Evolutionary conservation across 2,113 vertebrate genomes (phyloP).

Genomic region (Probosciger aterrimus): DNA sequence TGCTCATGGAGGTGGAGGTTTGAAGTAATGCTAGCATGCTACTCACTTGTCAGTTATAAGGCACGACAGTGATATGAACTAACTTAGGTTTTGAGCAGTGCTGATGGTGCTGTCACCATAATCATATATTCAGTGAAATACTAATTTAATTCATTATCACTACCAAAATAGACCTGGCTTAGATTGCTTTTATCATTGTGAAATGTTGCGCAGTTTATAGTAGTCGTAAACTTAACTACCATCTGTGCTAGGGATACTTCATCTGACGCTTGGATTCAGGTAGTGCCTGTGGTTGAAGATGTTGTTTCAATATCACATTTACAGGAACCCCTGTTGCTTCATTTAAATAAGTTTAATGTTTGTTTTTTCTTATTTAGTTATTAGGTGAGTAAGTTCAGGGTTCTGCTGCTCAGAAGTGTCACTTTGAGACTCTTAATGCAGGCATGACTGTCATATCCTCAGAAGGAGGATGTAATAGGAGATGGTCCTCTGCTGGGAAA

Average conservation of each 20-base stretch:
- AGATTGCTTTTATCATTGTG: neutral
- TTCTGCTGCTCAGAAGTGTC: neutral
- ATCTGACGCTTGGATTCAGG: neutral
- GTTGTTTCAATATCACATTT: neutral
- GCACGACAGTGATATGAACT: neutral
- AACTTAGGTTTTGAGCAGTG: neutral
- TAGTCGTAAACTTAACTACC: neutral
- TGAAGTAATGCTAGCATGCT: neutral
- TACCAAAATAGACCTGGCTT: neutral
- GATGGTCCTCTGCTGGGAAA: neutral
- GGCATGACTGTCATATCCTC: neutral
- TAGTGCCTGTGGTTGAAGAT: neutral
- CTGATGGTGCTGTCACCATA: neutral
- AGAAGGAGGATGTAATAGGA: neutral
- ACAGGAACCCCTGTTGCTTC: neutral
- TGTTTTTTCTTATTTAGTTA: neutral
- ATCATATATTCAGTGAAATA: neutral
- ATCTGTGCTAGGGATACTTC: neutral
- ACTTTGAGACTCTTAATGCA: neutral
- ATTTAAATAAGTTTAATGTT: neutral
- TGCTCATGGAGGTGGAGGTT: neutral
- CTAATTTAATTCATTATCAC: neutral
- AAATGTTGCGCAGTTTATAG: neutral
- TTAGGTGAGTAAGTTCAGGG: neutral
- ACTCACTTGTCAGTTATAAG: neutral